Percentiles rank a stretch among this genome's conserved stretches.
phyloP scores from a whole-genome alignment of 2,888 invertebrate genomes.

The Apamea epomidion region DNA sequence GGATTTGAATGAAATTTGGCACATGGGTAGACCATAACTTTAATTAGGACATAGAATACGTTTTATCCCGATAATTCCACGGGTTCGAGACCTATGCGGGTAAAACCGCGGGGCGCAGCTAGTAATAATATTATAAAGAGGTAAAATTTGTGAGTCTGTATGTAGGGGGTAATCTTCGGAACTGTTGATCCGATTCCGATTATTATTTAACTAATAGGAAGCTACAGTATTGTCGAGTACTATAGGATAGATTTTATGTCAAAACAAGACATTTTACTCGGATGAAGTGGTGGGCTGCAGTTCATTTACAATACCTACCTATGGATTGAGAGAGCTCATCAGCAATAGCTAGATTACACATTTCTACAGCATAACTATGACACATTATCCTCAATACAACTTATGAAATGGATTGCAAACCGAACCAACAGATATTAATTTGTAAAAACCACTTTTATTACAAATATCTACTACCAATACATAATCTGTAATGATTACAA shows the following conservation, averaged over 20 bases:
- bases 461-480: slow-evolving; percentile 39
- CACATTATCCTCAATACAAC: slow-evolving; percentile 9
- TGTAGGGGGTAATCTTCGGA: not conserved
- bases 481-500: slow-evolving; percentile 34
- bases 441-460: slow-evolving; percentile 30
- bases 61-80: not conserved
- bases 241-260: not conserved
- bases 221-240: not conserved
- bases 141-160: not conserved
- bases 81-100: not conserved
- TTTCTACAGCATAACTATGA: slow-evolving; percentile 8
- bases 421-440: slow-evolving; percentile 11
- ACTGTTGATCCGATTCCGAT: not conserved
- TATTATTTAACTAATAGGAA: not conserved
- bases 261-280: not conserved
- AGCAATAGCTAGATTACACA: not conserved
- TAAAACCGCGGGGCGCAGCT: not conserved
- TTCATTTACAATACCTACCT: not conserved
- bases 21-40: not conserved
- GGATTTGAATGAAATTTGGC: not conserved
- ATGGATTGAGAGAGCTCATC: not conserved
- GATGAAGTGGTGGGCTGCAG: not conserved
- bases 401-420: slow-evolving; percentile 35
- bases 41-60: not conserved
- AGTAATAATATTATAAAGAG: not conserved